phyloP scores from a whole-genome alignment of 64 coral and sea anemone species.

The Orbicella faveolata region DNA sequence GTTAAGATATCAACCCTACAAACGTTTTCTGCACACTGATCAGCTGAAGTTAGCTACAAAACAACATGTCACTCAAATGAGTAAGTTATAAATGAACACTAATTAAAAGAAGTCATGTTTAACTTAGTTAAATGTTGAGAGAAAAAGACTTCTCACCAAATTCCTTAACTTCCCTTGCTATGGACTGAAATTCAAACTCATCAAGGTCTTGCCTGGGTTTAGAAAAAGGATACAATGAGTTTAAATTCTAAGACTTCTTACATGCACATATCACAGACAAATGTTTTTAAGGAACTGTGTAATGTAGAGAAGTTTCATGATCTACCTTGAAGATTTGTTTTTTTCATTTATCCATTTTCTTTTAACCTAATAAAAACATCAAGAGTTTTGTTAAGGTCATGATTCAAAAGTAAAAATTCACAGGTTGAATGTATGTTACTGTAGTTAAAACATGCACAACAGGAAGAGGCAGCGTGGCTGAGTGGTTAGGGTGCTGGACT shows the following conservation, averaged over 20 bases:
- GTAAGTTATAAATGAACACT: too few species aligned
- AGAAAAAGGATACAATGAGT: background rate
- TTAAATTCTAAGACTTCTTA: background rate
- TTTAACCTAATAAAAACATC: slow-evolving; percentile 17
- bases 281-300: background rate
- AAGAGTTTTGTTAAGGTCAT: background rate
- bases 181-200: slow-evolving; percentile 51
- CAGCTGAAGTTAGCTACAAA: too few species aligned
- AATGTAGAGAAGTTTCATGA: background rate
- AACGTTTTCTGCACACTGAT: too few species aligned
- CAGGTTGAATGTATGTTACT: too few species aligned
- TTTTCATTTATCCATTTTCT: background rate
- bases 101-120: too few species aligned
- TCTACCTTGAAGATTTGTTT: slow-evolving; percentile 20
- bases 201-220: slow-evolving; percentile 38
- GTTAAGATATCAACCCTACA: too few species aligned
- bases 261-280: background rate
- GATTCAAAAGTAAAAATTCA: too few species aligned
- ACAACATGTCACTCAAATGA: too few species aligned
- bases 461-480: too few species aligned
- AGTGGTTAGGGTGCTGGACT: too few species aligned
- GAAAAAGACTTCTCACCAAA: slow-evolving; percentile 53
- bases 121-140: too few species aligned
- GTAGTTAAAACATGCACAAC: too few species aligned
- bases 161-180: slow-evolving; percentile 88